Evolutionary conservation across 2,113 vertebrate species (phyloP), one percentile per base, ranked within the genome.

Genomic region (Poeciliopsis prolifica): DNA sequence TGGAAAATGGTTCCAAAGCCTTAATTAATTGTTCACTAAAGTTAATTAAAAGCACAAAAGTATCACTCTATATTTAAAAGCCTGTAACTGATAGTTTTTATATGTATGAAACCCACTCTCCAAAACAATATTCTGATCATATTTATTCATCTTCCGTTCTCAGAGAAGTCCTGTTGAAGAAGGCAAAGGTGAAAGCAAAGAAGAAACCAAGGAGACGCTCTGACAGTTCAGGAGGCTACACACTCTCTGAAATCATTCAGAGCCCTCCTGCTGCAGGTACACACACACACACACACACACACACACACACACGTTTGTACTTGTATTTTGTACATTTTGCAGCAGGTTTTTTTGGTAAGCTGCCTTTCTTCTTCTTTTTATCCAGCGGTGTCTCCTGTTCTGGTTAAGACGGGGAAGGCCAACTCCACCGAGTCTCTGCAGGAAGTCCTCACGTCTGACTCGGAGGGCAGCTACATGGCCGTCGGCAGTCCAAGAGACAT

Each of bases 201-300:
- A 98, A 95, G 95, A 99, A 98, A 87, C 95, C 96, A 71, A 94
- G 97, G 61, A 95, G 95, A 71, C 95, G 97, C 3, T 97, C 95
- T 0, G 96, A 98, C 94, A 98, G 98, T 88, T 98, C 97, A 74
- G 98, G 97, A 68, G 97, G 98, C 33, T 99, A 99, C 88, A 98
- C 96, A 65, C 94, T 99, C n/a, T 98, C 97, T 72, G 95, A 98
- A 87, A 88, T 99, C 86, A 97, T 99, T 90, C 97, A 97, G 74
- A 98, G 95, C 88, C 95, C 96, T 14, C 90, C 96, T 60, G 89
- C 94, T 74, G 82, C 95, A 95, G 96, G 96, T 97, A 78, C 6
- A 15, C 42, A 2, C 19, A 17, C 40, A 31, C 60, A 65, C 4
- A 70, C 17, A 40, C 4, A 54, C 12, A 17, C 5, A 12, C 44